A percentile compares a stretch with the other conserved stretches of the same genome.
These are phyloP conservation scores for Brachionus sp. DNA, from an alignment of 1,140 invertebrate genomes.

Conservation along the genomic window DNA sequence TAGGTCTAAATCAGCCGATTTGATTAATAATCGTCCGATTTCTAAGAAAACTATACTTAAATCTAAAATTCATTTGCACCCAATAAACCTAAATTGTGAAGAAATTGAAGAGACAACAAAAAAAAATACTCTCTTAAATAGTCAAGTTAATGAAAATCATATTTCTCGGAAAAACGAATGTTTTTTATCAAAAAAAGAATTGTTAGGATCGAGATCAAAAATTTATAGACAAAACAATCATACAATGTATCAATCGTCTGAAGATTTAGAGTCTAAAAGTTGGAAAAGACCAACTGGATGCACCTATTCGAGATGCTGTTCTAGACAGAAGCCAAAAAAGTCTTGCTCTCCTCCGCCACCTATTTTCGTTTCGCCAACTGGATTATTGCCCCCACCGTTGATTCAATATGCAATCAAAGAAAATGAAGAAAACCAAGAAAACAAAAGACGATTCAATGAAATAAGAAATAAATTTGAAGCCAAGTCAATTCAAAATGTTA, in stretches of 20 bases:
- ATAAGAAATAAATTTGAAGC: slow-evolving; percentile 10
- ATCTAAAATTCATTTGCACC: neutral
- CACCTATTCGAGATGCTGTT: neutral
- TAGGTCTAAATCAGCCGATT: slow-evolving; percentile 23
- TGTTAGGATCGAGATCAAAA: neutral
- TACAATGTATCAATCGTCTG: neutral
- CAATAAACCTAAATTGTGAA: neutral
- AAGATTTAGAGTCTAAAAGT: neutral
- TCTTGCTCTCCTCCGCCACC: slow-evolving; percentile 8
- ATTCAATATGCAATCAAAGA: neutral
- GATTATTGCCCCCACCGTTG: neutral
- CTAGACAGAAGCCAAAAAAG: slow-evolving; percentile 11
- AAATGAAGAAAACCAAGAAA: neutral
- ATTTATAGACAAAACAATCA: slow-evolving; percentile 9
- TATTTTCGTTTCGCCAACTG: neutral
- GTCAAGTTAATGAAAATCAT: neutral
- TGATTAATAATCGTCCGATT: neutral
- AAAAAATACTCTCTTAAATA: slow-evolving; percentile 14
- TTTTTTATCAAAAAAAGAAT: neutral
- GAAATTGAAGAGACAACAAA: slow-evolving; percentile 16
- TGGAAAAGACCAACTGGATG: neutral
- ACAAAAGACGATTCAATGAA: neutral
- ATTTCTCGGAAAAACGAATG: neutral
- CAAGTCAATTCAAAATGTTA: neutral
- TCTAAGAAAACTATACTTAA: slow-evolving; percentile 9